Conservation (phyloP, 2,797 vertebrate genomes). For the Myotis vivesi region DNA sequence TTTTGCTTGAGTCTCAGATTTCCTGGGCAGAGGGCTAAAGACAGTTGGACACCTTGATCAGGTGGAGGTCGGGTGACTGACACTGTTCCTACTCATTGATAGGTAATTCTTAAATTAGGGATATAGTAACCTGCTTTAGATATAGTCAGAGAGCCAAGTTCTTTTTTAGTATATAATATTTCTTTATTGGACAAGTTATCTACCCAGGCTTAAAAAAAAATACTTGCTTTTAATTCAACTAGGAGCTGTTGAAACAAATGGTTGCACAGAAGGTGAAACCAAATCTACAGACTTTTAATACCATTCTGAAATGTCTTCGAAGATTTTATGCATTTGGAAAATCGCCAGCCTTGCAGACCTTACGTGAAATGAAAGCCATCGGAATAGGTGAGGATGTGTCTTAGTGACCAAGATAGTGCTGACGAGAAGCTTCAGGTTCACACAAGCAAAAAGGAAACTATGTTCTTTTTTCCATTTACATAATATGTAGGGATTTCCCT, state of each 20-base stretch:
- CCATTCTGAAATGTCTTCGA: constrained; percentile 87
- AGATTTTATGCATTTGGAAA: constrained; percentile 84
- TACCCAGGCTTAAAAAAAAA: not conserved
- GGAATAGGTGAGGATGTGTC: constrained; percentile 86
- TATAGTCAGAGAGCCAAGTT: not conserved
- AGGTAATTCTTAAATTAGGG: not conserved
- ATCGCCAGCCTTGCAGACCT: constrained; percentile 76
- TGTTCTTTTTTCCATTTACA: not conserved
- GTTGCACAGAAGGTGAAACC: constrained; percentile 90
- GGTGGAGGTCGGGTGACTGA: not conserved
- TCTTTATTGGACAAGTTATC: not conserved
- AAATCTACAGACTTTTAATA: constrained; percentile 92
- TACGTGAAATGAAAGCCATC: constrained; percentile 94
- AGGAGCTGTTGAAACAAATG: constrained; percentile 95
- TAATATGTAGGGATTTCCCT: not conserved
- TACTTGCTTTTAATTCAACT: constrained; percentile 2
- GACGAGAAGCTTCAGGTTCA: not conserved
- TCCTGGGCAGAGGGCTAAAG: not conserved
- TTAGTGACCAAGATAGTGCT: not conserved
- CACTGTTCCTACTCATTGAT: not conserved
- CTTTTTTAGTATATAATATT: not conserved
- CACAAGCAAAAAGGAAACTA: too few relatives aligned
- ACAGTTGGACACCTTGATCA: not conserved
- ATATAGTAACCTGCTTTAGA: not conserved
- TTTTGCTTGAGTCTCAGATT: not conserved